phyloP scores from a whole-genome alignment of 2,113 vertebrate genomes.

The Antechinus stuartii region DNA sequence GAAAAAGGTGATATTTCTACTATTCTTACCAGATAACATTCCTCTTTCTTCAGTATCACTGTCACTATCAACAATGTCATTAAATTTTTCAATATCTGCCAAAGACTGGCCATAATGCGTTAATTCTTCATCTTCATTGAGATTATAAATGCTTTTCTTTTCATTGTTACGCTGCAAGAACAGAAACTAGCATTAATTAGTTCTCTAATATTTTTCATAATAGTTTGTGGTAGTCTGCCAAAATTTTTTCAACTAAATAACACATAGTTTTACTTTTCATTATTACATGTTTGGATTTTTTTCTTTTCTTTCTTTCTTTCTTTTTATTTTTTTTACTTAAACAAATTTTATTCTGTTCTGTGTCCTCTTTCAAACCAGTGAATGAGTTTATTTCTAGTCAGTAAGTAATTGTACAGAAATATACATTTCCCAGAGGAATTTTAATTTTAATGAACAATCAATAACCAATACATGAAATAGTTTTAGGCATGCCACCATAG shows the following conservation, averaged over 20 bases:
- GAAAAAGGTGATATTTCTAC: background rate
- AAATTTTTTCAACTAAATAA: background rate
- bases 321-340: background rate
- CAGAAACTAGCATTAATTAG: slow-evolving; percentile 36
- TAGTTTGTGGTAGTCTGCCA: background rate
- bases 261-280: background rate
- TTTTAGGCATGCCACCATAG: rapidly evolving
- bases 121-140: slow-evolving; percentile 97
- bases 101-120: slow-evolving; percentile 97
- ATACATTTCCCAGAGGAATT: background rate
- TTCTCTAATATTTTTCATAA: slow-evolving; percentile 11
- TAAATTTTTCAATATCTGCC: slow-evolving; percentile 95
- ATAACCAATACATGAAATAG: background rate
- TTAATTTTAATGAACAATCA: background rate
- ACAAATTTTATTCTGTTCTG: background rate
- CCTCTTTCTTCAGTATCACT: slow-evolving; percentile 93
- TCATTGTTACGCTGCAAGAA: slow-evolving; percentile 87
- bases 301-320: background rate
- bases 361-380: background rate
- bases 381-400: too few species aligned
- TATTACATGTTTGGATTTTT: background rate
- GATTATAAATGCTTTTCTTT: slow-evolving; percentile 93
- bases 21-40: slow-evolving; percentile 89
- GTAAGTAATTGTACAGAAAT: background rate
- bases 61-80: slow-evolving; percentile 91